phyloP scores from a whole-genome alignment of 2,888 invertebrate genomes.

The Dione vanillae region DNA sequence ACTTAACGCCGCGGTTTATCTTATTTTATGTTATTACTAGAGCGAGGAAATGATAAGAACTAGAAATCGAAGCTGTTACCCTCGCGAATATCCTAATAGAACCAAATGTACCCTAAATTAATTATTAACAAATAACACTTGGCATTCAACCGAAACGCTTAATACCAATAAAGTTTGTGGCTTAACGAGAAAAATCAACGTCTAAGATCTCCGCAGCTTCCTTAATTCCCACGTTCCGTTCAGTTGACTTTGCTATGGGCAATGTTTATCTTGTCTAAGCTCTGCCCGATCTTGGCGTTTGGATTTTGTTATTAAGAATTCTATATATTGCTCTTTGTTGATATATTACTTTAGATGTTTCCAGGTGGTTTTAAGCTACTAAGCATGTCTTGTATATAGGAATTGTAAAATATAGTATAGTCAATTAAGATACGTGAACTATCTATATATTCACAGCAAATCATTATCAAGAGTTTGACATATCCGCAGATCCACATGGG shows the following conservation, averaged over 20 bases:
- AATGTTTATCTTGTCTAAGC: conserved; percentile 39
- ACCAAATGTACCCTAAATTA: neutral
- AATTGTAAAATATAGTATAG: no score
- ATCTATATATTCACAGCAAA: no score
- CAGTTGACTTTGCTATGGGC: conserved; percentile 27
- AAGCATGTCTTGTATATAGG: no score
- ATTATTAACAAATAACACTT: neutral
- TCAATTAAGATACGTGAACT: no score
- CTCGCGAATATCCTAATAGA: neutral
- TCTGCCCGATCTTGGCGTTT: neutral
- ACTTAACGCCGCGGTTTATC: no score
- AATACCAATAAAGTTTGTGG: conserved; percentile 12
- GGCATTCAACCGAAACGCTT: neutral
- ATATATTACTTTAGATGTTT: no score
- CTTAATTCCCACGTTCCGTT: conserved; percentile 32
- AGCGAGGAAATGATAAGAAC: no score
- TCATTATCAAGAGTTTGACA: no score
- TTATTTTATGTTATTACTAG: no score
- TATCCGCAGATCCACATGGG: no score
- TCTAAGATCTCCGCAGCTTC: conserved; percentile 16
- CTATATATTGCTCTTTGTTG: neutral
- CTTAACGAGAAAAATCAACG: conserved; percentile 23
- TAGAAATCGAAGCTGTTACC: no score
- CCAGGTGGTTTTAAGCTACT: no score
- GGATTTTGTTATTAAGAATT: conserved; percentile 15